Conservation (phyloP, 2,797 vertebrate genomes). For the Spea hammondii region DNA sequence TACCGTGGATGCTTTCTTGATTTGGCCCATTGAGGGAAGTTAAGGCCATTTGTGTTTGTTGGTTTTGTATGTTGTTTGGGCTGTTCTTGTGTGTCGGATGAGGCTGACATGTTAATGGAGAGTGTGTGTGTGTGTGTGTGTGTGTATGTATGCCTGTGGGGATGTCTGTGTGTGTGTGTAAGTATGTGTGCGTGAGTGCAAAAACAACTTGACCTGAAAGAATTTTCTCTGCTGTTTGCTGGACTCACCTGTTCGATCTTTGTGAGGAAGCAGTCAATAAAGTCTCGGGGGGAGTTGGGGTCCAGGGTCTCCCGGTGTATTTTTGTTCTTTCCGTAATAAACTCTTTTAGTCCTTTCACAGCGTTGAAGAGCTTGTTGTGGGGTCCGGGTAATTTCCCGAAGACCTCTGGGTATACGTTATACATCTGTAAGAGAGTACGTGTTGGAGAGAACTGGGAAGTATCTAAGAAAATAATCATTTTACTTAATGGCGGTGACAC, state of each 20-base stretch:
- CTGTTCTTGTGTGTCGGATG: too few species aligned
- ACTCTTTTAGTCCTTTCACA: constrained; percentile 55
- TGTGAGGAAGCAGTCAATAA: constrained; percentile 72
- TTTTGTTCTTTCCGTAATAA: constrained; percentile 59
- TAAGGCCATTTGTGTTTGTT: too few species aligned
- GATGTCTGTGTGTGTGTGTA: too few species aligned
- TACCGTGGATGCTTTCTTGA: too few species aligned
- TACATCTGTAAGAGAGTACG: constrained; percentile 45
- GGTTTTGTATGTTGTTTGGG: too few species aligned
- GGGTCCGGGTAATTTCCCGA: constrained; percentile 62
- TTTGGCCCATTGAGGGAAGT: too few species aligned
- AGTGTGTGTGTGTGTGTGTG: too few species aligned
- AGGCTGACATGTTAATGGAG: too few species aligned
- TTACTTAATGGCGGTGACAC: not conserved
- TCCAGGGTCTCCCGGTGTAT: constrained; percentile 64
- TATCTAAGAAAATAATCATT: not conserved
- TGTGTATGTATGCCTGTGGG: too few species aligned
- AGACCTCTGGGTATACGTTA: constrained; percentile 30
- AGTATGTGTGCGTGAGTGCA: too few species aligned
- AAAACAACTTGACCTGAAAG: too few species aligned
- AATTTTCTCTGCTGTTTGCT: not conserved
- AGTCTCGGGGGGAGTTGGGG: constrained; percentile 61
- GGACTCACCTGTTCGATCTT: constrained; percentile 56
- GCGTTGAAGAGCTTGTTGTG: constrained; percentile 50
- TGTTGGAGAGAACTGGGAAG: too few species aligned